phyloP scores from a whole-genome alignment of 2,797 vertebrate species.

The Knipowitschia caucasica region DNA sequence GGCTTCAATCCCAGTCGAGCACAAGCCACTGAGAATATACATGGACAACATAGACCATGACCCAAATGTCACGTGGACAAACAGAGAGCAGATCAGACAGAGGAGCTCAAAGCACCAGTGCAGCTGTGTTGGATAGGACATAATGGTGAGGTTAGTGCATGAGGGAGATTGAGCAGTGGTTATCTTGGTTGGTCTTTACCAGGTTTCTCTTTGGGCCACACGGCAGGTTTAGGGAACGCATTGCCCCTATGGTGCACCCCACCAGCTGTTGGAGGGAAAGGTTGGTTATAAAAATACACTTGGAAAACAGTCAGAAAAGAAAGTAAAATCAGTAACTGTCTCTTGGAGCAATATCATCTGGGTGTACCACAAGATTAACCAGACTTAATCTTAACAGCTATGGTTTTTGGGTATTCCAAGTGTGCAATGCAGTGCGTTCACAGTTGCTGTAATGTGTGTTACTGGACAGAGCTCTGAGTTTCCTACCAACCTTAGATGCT shows the following conservation, averaged over 20 bases:
- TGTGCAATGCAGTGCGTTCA: slow-evolving; percentile 47
- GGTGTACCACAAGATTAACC: slow-evolving; percentile 12
- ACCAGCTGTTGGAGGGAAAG: slow-evolving; percentile 58
- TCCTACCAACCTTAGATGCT: slow-evolving; percentile 26
- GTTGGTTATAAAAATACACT: slow-evolving; percentile 51
- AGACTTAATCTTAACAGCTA: slow-evolving; percentile 17
- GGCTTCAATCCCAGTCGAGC: slow-evolving; percentile 61
- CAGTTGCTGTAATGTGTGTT: slow-evolving; percentile 54
- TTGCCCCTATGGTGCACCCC: slow-evolving; percentile 59
- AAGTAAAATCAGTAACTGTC: slow-evolving; percentile 6
- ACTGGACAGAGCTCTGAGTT: slow-evolving; percentile 42
- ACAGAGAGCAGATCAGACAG: slow-evolving; percentile 34
- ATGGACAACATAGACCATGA: slow-evolving; percentile 34
- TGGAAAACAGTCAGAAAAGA: slow-evolving; percentile 18
- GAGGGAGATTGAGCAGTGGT: slow-evolving; percentile 41
- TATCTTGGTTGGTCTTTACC: slow-evolving; percentile 67
- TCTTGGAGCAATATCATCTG: slow-evolving; percentile 16
- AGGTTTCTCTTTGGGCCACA: slow-evolving; percentile 55
- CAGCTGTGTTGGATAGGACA: slow-evolving; percentile 34
- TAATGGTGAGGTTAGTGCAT: slow-evolving; percentile 51
- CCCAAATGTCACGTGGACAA: slow-evolving; percentile 35
- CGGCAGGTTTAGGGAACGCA: slow-evolving; percentile 51
- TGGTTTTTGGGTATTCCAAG: slow-evolving; percentile 11
- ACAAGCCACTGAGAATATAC: slow-evolving; percentile 13
- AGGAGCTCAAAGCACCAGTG: slow-evolving; percentile 45